Percentiles rank a stretch among this genome's conserved stretches.
Evolutionary conservation across 2,888 invertebrate species (phyloP).

Genomic region (Heterodera filipjevi): DNA sequence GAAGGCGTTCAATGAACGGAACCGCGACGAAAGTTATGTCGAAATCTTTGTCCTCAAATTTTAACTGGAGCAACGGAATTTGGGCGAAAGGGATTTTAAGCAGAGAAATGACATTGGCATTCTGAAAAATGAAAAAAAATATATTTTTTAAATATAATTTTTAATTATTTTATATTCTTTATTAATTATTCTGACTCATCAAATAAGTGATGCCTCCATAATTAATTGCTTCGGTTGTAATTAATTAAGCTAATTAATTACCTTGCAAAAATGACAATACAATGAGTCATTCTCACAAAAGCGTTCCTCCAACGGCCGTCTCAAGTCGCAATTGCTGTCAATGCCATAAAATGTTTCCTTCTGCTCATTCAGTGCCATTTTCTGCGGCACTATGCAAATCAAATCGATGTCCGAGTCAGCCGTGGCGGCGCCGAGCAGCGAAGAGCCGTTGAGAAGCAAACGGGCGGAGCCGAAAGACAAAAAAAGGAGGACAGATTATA

Average conservation of each 20-base stretch:
- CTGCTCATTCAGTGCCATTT: not conserved
- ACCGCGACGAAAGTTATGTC: not conserved
- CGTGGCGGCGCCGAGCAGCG: not conserved
- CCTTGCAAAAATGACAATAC: conserved; percentile 3
- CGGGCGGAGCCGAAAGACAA: not conserved
- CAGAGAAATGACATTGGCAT: not conserved
- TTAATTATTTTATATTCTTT: no score
- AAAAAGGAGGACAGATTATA: not conserved
- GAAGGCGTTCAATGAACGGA: conserved; percentile 2
- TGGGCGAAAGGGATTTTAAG: not conserved
- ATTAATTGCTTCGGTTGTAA: not conserved
- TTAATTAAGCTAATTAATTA: not conserved
- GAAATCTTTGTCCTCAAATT: not conserved
- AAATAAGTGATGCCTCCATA: no score
- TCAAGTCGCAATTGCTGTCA: not conserved
- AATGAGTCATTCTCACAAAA: not conserved
- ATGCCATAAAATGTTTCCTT: not conserved
- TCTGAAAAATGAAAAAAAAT: not conserved
- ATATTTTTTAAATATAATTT: not conserved
- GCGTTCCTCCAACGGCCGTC: not conserved
- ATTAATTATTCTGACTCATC: no score
- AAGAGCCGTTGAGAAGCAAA: not conserved
- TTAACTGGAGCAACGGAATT: not conserved
- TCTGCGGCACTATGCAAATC: conserved; percentile 6
- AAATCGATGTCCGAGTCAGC: not conserved